Conservation (phyloP, 2,888 invertebrate species). For the Parnassius orleans region DNA sequence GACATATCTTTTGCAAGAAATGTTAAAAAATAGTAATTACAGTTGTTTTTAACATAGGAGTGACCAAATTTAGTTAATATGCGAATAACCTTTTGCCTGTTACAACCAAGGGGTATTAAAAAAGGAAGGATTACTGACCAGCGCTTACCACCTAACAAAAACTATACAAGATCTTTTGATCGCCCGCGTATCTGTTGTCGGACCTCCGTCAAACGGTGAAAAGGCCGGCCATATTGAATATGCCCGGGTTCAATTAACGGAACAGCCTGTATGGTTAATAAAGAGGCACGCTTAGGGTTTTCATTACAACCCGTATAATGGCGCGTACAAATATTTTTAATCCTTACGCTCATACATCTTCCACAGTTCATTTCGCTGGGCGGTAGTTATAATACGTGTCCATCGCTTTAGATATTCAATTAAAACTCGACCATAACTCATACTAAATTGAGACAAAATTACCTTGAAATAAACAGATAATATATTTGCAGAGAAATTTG, state of each 20-base stretch:
- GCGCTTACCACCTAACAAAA: constrained; percentile 17
- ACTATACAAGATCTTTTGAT: constrained; percentile 28
- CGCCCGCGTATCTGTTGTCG: constrained; percentile 36
- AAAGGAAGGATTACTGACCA: constrained; percentile 12
- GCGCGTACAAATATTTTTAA: constrained; percentile 80
- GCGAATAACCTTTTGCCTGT: neutral
- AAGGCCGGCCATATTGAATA: constrained; percentile 61
- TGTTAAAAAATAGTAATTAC: too few species aligned
- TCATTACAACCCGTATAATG: constrained; percentile 79
- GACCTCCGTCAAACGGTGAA: constrained; percentile 66
- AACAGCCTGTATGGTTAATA: constrained; percentile 72
- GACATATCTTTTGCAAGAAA: too few species aligned
- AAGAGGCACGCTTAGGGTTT: constrained; percentile 71
- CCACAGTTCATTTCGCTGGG: constrained; percentile 75
- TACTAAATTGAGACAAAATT: constrained; percentile 1
- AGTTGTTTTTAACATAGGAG: neutral
- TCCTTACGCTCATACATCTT: constrained; percentile 78
- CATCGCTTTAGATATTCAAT: constrained; percentile 26
- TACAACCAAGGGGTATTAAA: neutral
- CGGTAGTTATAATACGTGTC: constrained; percentile 58
- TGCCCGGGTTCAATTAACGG: constrained; percentile 66
- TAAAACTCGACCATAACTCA: constrained; percentile 18
- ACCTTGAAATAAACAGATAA: constrained; percentile 15
- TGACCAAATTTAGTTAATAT: neutral
- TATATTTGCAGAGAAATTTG: constrained; percentile 31